phyloP scores from a whole-genome alignment of 2,888 invertebrate genomes.

The Eupithecia inturbata region DNA sequence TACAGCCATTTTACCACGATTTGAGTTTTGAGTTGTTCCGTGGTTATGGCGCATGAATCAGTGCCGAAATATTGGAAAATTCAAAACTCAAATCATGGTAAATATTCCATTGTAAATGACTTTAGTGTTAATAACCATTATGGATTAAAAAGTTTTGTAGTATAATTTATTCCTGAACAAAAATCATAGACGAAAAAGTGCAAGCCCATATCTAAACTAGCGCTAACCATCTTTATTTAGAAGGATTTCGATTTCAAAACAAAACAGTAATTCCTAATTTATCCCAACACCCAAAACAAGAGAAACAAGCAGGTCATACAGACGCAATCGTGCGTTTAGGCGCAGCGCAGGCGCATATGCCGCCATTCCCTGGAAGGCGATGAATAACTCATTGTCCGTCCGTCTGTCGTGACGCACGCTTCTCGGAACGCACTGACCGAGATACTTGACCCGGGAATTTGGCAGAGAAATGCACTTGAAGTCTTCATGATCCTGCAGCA shows the following conservation, averaged over 20 bases:
- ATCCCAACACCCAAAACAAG: slow-evolving; percentile 63
- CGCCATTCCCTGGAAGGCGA: slow-evolving; percentile 80
- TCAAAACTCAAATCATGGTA: too few relatives aligned
- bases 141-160: too few relatives aligned
- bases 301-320: slow-evolving; percentile 66
- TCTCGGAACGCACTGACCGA: slow-evolving; percentile 78
- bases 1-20: too few relatives aligned
- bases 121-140: too few relatives aligned
- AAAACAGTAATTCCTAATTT: slow-evolving; percentile 35
- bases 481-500: background rate
- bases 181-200: background rate
- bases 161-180: too few relatives aligned
- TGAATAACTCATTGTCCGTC: slow-evolving; percentile 84
- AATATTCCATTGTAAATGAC: too few relatives aligned
- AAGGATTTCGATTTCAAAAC: background rate
- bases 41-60: too few relatives aligned
- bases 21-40: too few relatives aligned
- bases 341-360: slow-evolving; percentile 64
- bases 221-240: background rate
- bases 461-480: slow-evolving; percentile 50
- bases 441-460: slow-evolving; percentile 74
- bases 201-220: background rate
- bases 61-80: too few relatives aligned
- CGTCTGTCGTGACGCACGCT: slow-evolving; percentile 80
- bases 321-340: slow-evolving; percentile 77